phyloP scores from a whole-genome alignment of 2,113 vertebrate species.

The Menura novaehollandiae region DNA sequence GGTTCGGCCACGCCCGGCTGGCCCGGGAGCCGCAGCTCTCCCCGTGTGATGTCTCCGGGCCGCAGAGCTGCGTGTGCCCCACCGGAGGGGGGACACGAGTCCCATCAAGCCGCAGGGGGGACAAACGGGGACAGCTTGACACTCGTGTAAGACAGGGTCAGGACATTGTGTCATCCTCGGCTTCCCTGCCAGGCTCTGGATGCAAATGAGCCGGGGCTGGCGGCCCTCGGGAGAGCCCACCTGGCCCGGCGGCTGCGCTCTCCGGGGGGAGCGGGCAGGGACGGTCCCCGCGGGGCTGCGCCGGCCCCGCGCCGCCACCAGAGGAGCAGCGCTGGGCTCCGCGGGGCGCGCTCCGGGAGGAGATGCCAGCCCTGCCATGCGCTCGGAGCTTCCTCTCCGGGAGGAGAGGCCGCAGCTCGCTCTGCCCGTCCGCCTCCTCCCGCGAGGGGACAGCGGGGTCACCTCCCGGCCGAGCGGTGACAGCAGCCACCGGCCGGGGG shows the following conservation, averaged over 20 bases:
- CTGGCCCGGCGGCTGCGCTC: neutral
- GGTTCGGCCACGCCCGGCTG: neutral
- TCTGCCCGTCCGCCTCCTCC: neutral
- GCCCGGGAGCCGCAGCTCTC: neutral
- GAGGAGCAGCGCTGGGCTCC: neutral
- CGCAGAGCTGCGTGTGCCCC: neutral
- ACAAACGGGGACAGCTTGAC: neutral
- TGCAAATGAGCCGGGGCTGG: neutral
- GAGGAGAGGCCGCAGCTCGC: neutral
- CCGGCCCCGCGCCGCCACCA: no score
- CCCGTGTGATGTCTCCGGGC: neutral
- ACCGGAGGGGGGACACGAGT: neutral
- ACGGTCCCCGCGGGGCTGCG: neutral
- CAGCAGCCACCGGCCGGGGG: neutral
- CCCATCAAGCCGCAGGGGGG: neutral
- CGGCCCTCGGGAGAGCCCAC: neutral
- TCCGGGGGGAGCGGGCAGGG: neutral
- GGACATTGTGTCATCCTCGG: neutral
- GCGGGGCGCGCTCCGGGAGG: neutral
- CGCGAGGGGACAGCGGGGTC: neutral
- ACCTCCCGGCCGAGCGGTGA: neutral
- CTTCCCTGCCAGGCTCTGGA: neutral
- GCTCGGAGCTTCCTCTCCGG: neutral
- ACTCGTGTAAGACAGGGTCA: conserved; percentile 2
- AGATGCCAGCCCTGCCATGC: neutral